A percentile compares a stretch with the other conserved stretches of the same genome.
Evolutionary conservation across 1,140 invertebrate genomes (phyloP).

Genomic region (Chironomus tepperi): DNA sequence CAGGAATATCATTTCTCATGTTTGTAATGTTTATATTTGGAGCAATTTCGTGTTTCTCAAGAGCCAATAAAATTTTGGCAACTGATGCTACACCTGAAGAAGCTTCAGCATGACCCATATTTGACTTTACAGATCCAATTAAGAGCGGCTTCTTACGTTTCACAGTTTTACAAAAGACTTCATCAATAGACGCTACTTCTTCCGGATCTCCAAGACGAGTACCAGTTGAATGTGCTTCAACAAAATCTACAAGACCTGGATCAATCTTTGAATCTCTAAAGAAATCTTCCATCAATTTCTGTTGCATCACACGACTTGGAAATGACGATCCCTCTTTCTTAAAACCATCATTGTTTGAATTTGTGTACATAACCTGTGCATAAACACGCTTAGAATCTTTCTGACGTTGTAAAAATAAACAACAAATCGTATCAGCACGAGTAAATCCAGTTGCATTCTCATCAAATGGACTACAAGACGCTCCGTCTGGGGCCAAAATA

Average conservation of each 20-base stretch:
- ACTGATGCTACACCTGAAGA: constrained; percentile 78
- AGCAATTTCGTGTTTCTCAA: constrained; percentile 64
- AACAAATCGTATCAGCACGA: constrained; percentile 66
- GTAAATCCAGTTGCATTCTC: constrained; percentile 66
- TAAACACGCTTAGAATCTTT: constrained; percentile 70
- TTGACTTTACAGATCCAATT: constrained; percentile 88
- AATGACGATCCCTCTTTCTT: constrained; percentile 50
- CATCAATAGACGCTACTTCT: constrained; percentile 77
- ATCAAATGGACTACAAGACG: constrained; percentile 80
- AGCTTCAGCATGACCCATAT: constrained; percentile 87
- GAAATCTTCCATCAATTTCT: constrained; percentile 47
- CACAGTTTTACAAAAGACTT: constrained; percentile 59
- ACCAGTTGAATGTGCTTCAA: constrained; percentile 66
- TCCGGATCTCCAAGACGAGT: constrained; percentile 45
- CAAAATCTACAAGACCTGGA: constrained; percentile 53
- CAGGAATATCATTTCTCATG: constrained; percentile 62
- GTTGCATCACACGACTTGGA: constrained; percentile 45
- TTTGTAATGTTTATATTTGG: constrained; percentile 70
- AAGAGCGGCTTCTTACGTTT: constrained; percentile 57
- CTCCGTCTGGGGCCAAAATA: constrained; percentile 76
- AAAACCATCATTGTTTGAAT: constrained; percentile 75
- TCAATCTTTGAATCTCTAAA: constrained; percentile 54
- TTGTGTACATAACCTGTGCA: constrained; percentile 45
- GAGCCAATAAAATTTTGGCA: constrained; percentile 68
- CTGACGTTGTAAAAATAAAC: constrained; percentile 72